Base-by-base conservation (phyloP, 2,888 invertebrate species). In the Chaitophorus viminalis region DNA sequence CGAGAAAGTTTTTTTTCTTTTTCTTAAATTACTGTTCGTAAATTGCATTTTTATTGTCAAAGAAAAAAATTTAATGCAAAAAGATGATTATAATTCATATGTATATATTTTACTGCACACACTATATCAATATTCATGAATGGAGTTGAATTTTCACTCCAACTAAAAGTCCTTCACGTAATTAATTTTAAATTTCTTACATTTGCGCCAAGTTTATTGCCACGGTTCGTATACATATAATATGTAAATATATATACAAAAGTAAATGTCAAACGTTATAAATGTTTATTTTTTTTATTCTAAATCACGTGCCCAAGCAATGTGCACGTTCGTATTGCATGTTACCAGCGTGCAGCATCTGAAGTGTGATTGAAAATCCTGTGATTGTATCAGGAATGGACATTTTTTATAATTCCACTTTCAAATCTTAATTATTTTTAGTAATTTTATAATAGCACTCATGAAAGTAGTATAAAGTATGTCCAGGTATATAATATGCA, bases 1-100 rank as follows among this genome's bases (percentile, higher is more conserved):
- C n/a, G 52, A 82, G 82, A 82, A 82, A 82, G 82, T 82, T 72
- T 39, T 82, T 72, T 81, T 70, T 29, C 46, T 70, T 72, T n/a
- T n/a, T n/a, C n/a, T 72, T 17, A 70, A 83, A 75, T 75, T 36
- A 33, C 54, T 14, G 3, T 31, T 33, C 60, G 60, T n/a, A 60
- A 78, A 78, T 60, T n/a, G n/a, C 78, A 29, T 60, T 79, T 79
- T 79, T 79, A 79, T 65, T 79, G 79, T 79, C 60, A 65, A 65
- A 65, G 79, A 79, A 36, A 60, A n/a, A 78, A 54, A n/a, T 36
- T 36, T 60, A 79, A 60, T n/a, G 33, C 33, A 25, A 25, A 78
- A 78, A 78, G 33, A 78, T 25, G 29, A n/a, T 60, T 25, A 46
- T 9, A 46, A 60, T 60, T 14, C n/a, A n/a, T 14, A 25, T 52